Evolutionary conservation across 2,888 invertebrate species (phyloP), one percentile per base, ranked within the genome.

Genomic region (Phyllotreta striolata): DNA sequence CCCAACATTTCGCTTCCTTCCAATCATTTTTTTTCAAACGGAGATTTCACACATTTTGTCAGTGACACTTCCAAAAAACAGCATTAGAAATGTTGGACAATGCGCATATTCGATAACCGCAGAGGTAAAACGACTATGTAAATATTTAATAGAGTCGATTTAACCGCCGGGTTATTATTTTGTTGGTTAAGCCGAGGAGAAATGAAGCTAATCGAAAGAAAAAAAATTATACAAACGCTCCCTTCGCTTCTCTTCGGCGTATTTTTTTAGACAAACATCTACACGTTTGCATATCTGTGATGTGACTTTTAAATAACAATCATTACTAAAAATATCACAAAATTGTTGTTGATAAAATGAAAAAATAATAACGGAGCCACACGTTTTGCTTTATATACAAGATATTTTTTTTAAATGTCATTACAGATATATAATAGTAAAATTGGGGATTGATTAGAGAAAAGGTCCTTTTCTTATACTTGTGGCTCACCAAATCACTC

Each of bases 251-350:
- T 73, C 73, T 75, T 74, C 73, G 73, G 74, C 75, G 68, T 75
- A 24, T 24, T 24, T 24, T 24, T 24, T 74, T 73, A 71, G 66
- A 76, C 77, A 78, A 78, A 79, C 78, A 77, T 73, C 75, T 76
- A 66, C 60, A 49, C 39, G 79, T 79, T 78, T 78, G 79, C 79
- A 47, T 52, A 60, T 78, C 79, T 76, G 81, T 83, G 83, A 82
- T 83, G 83, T 83, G 82, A 83, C 83, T 83, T 60, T 60, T 83
- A 83, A 83, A 83, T 83, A 83, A 83, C 83, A 83, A 83, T 81
- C 82, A 82, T 83, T 83, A 83, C 82, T 83, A 84, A 84, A 74
- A 83, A 84, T 84, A 84, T 84, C 84, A 84, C 84, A 84, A 84
- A 83, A 83, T 83, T 82, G 81, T 82, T 82, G 81, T 81, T 81